A percentile compares a stretch with the other conserved stretches of the same genome.
Conservation (phyloP, 1,140 invertebrate genomes). For the Trichoplusia ni region DNA sequence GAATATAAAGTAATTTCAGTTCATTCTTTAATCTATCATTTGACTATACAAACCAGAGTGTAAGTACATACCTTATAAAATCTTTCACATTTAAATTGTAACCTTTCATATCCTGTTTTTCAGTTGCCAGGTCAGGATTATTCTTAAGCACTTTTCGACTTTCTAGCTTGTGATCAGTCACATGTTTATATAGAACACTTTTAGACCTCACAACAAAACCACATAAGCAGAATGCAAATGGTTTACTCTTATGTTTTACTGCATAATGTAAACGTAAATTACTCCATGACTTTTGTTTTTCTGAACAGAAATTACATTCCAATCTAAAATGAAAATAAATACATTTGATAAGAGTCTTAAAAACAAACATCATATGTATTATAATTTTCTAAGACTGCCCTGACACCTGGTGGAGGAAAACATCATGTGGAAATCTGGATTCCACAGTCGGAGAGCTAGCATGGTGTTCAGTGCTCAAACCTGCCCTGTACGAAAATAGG, state of each 20-base stretch:
- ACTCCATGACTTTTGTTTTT: constrained; percentile 60
- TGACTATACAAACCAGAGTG: too few species aligned
- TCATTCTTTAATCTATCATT: too few species aligned
- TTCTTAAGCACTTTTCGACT: constrained; percentile 58
- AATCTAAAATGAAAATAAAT: constrained; percentile 44
- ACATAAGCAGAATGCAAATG: constrained; percentile 61
- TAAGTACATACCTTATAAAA: constrained; percentile 65
- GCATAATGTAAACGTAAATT: constrained; percentile 53
- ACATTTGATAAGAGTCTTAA: too few species aligned
- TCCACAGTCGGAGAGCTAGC: too few species aligned
- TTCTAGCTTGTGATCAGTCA: constrained; percentile 66
- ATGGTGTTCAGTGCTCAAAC: too few species aligned
- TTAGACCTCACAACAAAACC: constrained; percentile 66
- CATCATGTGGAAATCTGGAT: too few species aligned
- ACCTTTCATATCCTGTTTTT: constrained; percentile 52
- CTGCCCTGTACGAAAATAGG: too few species aligned
- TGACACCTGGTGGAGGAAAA: too few species aligned
- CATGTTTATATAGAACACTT: constrained; percentile 71
- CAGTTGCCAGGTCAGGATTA: constrained; percentile 43
- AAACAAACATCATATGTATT: too few species aligned
- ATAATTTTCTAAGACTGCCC: too few species aligned
- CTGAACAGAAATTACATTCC: constrained; percentile 59
- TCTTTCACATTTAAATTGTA: constrained; percentile 61
- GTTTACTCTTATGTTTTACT: constrained; percentile 58
- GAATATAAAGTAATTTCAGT: too few species aligned